These are phyloP conservation scores for Styela clava DNA, from an alignment of 23 tunicate species.

Conservation along the genomic window DNA sequence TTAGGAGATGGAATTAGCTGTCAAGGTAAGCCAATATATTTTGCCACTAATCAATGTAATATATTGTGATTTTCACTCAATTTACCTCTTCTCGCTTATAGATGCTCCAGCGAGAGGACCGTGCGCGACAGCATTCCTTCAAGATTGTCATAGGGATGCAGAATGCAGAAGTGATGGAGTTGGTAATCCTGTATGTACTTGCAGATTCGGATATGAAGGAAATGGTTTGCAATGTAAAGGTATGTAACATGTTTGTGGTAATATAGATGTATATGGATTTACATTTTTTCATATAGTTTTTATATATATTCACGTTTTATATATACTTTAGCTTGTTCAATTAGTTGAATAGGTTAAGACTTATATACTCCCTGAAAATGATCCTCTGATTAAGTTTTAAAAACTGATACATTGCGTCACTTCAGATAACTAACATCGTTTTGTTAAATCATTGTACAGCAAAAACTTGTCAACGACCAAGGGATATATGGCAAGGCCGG, in stretches of 20 bases:
- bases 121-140: neutral
- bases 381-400: too few relatives aligned
- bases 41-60: neutral
- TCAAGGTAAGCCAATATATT: neutral
- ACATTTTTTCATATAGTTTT: too few relatives aligned
- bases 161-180: neutral
- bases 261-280: too few relatives aligned
- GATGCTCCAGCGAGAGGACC: neutral
- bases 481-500: neutral
- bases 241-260: neutral
- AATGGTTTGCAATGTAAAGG: conserved; percentile 1
- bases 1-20: neutral
- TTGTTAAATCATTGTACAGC: neutral
- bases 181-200: neutral
- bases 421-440: neutral
- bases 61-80: too few relatives aligned
- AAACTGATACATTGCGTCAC: too few relatives aligned
- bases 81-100: too few relatives aligned
- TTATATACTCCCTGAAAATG: too few relatives aligned
- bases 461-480: neutral
- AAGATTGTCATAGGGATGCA: neutral
- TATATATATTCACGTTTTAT: too few relatives aligned
- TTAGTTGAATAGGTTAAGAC: too few relatives aligned
- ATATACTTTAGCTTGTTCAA: too few relatives aligned
- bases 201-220: neutral